Evolutionary conservation across 2,113 vertebrate genomes (phyloP).

Genomic region (Seriola rivoliana): DNA sequence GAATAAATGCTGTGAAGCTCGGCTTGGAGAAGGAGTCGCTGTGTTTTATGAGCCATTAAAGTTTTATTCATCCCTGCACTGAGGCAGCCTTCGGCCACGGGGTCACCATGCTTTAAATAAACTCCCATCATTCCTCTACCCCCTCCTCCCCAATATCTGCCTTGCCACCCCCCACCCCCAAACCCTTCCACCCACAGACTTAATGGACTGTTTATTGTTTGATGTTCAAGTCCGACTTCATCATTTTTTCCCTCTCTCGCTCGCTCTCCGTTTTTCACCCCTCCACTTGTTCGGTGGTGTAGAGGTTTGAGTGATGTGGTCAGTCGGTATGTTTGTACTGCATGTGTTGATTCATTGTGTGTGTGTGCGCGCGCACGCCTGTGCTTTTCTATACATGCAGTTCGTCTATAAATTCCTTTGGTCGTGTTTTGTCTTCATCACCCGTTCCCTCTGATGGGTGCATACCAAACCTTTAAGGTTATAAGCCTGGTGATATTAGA

Average conservation of each 20-base stretch:
- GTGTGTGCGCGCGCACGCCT: constrained; percentile 1
- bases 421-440: constrained; percentile 75
- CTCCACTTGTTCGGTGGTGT: constrained; percentile 59
- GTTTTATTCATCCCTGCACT: constrained; percentile 98
- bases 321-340: constrained; percentile 44
- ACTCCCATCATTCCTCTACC: constrained; percentile 92
- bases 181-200: constrained; percentile 76
- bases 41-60: constrained; percentile 99
- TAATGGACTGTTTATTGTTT: constrained; percentile 90
- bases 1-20: constrained; percentile 84
- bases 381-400: constrained; percentile 9
- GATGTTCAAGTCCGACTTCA: constrained; percentile 87
- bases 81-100: constrained; percentile 94
- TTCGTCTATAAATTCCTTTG: constrained; percentile 61
- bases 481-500: neutral
- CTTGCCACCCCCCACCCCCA: constrained; percentile 65
- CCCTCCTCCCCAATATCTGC: constrained; percentile 88
- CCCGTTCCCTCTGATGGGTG: constrained; percentile 72
- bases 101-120: constrained; percentile 99
- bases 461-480: constrained; percentile 27
- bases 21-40: constrained; percentile 90
- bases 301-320: constrained; percentile 69
- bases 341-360: constrained; percentile 41
- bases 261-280: constrained; percentile 35
- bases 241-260: constrained; percentile 80